Conservation (phyloP, 2,888 invertebrate species). For the Marasmarcha lunaedactyla region DNA sequence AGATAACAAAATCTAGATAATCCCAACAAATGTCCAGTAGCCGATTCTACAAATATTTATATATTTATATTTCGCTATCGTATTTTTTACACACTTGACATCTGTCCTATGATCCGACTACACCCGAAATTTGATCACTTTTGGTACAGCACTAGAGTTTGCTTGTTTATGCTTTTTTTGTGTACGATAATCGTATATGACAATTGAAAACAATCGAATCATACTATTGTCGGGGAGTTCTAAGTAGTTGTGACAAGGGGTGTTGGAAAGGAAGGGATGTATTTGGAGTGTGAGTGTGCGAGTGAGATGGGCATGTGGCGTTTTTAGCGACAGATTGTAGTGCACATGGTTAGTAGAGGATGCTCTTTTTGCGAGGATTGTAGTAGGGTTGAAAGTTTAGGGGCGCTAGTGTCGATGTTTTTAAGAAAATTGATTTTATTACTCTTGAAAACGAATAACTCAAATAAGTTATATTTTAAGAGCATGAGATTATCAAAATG, state of each 20-base stretch:
- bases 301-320: conserved; percentile 29
- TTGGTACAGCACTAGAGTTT: conserved; percentile 23
- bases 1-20: too few species aligned
- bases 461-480: too few species aligned
- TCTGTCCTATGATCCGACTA: background rate
- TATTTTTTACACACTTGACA: background rate
- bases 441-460: too few species aligned
- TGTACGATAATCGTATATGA: conserved; percentile 38
- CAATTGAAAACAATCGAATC: conserved; percentile 53
- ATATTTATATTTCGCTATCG: background rate
- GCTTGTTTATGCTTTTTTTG: conserved; percentile 15
- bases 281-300: conserved; percentile 13
- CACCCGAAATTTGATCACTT: conserved; percentile 21
- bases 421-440: too few species aligned
- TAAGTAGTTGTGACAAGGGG: conserved; percentile 58
- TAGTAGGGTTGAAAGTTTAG: conserved; percentile 21
- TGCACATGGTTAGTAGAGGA: conserved; percentile 64
- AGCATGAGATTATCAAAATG: too few species aligned
- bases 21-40: too few species aligned
- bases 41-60: background rate
- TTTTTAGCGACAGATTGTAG: conserved; percentile 65
- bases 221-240: conserved; percentile 45
- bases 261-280: conserved; percentile 25
- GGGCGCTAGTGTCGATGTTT: conserved; percentile 7
- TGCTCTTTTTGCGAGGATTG: conserved; percentile 53